phyloP scores from a whole-genome alignment of 2,113 vertebrate species.

The Laterallus jamaicensis region DNA sequence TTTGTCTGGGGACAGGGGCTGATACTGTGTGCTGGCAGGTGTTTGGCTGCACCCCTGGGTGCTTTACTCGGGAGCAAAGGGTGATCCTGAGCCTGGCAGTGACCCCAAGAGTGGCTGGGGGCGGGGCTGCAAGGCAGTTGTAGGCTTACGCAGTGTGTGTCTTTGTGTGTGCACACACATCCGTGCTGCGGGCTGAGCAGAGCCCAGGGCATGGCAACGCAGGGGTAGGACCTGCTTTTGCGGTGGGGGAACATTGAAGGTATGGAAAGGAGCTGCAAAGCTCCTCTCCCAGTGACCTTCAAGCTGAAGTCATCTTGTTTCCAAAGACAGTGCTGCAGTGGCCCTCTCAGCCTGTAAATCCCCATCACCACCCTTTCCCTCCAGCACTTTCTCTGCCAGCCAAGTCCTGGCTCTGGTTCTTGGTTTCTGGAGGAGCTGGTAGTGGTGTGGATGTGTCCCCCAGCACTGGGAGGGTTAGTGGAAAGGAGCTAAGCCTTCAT shows the following conservation, averaged over 20 bases:
- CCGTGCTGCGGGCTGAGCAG: accelerated
- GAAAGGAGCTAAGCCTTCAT: neutral
- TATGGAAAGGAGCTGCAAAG: neutral
- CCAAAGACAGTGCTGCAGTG: neutral
- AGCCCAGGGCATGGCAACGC: neutral
- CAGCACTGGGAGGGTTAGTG: neutral
- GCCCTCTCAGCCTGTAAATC: neutral
- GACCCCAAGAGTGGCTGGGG: accelerated
- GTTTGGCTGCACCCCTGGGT: neutral
- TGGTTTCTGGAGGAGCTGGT: neutral
- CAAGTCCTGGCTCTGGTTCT: accelerated
- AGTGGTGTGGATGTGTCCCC: neutral
- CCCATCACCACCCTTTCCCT: accelerated
- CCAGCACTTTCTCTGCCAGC: neutral
- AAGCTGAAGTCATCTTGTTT: neutral
- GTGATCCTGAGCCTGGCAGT: neutral
- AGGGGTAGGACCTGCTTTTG: neutral
- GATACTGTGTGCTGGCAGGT: neutral
- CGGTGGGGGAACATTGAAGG: neutral
- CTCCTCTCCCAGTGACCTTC: neutral
- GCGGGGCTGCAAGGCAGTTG: neutral
- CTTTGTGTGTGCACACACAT: accelerated
- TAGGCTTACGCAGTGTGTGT: no score
- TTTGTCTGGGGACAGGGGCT: neutral
- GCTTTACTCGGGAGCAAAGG: neutral